Conservation (phyloP, 1,140 invertebrate genomes). For the Antheraea pernyi region DNA sequence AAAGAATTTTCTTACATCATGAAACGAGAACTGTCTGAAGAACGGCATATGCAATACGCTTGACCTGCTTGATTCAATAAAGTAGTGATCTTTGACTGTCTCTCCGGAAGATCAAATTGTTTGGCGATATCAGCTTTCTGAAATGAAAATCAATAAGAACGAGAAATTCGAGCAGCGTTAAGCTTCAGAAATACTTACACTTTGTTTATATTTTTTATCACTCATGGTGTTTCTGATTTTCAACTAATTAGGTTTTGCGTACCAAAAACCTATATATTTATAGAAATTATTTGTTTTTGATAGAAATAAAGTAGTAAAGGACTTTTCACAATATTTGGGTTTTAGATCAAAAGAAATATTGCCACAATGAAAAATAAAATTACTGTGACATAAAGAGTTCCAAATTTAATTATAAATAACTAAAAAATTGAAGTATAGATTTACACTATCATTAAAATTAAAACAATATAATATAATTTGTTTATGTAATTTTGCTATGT, state of each 20-base stretch:
- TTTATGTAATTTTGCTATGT: too few species aligned
- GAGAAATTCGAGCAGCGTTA: slow-evolving; percentile 12
- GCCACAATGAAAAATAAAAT: too few species aligned
- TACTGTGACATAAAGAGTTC: too few species aligned
- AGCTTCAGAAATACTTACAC: slow-evolving; percentile 43
- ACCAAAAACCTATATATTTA: neutral
- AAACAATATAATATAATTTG: too few species aligned
- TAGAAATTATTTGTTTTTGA: too few species aligned
- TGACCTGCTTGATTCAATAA: slow-evolving; percentile 93
- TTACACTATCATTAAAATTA: too few species aligned
- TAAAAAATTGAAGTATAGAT: too few species aligned
- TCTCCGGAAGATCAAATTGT: slow-evolving; percentile 92
- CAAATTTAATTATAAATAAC: too few species aligned
- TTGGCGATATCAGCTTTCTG: slow-evolving; percentile 94
- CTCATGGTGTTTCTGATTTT: slow-evolving; percentile 38
- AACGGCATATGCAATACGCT: slow-evolving; percentile 96
- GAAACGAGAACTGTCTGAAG: slow-evolving; percentile 94
- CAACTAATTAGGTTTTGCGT: neutral
- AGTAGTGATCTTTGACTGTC: slow-evolving; percentile 94
- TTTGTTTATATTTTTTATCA: slow-evolving; percentile 64
- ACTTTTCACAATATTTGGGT: too few species aligned
- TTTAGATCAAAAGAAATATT: too few species aligned
- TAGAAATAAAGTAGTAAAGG: too few species aligned
- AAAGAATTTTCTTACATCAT: slow-evolving; percentile 89
- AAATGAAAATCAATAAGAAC: slow-evolving; percentile 21